These are phyloP conservation scores for Augiades crinisus DNA, from an alignment of 2,888 invertebrate species.

Conservation along the genomic window DNA sequence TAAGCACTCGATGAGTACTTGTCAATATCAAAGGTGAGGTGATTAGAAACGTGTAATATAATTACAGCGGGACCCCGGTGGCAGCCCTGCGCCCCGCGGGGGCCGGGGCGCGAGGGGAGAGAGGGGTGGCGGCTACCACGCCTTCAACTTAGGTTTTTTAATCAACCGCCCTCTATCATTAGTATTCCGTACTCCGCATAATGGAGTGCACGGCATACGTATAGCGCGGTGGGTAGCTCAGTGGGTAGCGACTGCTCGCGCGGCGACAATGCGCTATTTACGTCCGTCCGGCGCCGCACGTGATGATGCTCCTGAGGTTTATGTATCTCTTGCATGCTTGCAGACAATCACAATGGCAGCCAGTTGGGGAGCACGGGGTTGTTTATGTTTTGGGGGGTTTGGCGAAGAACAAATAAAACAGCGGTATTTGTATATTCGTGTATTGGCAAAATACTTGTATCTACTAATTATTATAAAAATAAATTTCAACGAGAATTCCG, in stretches of 20 bases:
- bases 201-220: conserved; percentile 47
- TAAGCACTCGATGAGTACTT: conserved; percentile 18
- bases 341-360: too few relatives aligned
- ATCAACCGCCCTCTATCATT: conserved; percentile 77
- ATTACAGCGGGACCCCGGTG: conserved; percentile 27
- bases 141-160: conserved; percentile 72
- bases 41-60: conserved; percentile 26
- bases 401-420: too few relatives aligned
- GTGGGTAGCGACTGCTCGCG: conserved; percentile 4
- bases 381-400: too few relatives aligned
- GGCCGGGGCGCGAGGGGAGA: conserved; percentile 36
- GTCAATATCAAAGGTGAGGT: conserved; percentile 22
- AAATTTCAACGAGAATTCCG: too few relatives aligned
- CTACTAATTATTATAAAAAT: too few relatives aligned
- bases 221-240: conserved; percentile 7
- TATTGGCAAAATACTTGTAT: too few relatives aligned
- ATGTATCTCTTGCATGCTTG: too few relatives aligned
- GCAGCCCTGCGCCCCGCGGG: conserved; percentile 39
- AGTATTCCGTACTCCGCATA: conserved; percentile 71
- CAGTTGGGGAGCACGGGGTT: too few relatives aligned
- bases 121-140: conserved; percentile 48
- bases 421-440: too few relatives aligned
- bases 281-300: too few relatives aligned
- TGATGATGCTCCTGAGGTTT: too few relatives aligned
- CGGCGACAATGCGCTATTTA: conserved; percentile 1